A percentile compares a stretch with the other conserved stretches of the same genome.
Conservation (phyloP, 1,140 invertebrate genomes). For the Nautilus pompilius region DNA sequence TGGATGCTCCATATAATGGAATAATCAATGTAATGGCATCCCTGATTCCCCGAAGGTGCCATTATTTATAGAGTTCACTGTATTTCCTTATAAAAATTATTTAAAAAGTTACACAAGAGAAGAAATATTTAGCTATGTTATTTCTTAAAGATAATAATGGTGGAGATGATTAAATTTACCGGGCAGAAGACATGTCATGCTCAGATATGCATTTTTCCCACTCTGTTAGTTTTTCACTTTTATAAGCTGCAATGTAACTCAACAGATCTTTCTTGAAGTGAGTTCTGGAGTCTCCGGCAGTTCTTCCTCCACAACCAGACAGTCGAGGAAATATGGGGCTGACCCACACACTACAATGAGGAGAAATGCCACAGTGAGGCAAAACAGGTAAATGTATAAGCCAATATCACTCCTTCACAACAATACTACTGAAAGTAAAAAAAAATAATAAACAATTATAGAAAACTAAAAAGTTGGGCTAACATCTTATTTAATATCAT, state of each 20-base stretch:
- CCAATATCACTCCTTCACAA: neutral
- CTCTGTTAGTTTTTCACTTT: conserved; percentile 64
- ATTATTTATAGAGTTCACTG: too few species aligned
- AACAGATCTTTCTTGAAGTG: conserved; percentile 79
- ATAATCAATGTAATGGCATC: too few species aligned
- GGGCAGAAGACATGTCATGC: conserved; percentile 76
- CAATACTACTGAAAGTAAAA: neutral
- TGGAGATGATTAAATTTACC: conserved; percentile 61
- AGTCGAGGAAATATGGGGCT: conserved; percentile 70
- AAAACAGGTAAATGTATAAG: neutral
- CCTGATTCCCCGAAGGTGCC: too few species aligned
- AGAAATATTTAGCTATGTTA: neutral
- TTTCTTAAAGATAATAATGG: neutral
- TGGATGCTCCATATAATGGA: too few species aligned
- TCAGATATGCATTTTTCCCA: conserved; percentile 72
- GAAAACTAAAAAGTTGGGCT: conserved; percentile 4
- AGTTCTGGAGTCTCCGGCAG: conserved; percentile 73
- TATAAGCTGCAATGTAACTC: conserved; percentile 76
- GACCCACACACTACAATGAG: conserved; percentile 76
- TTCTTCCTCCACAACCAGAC: conserved; percentile 1
- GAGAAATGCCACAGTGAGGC: neutral
- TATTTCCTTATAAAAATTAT: too few species aligned
- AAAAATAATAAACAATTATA: conserved; percentile 2
- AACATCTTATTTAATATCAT: too few species aligned
- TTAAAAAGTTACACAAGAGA: neutral